Percentiles rank a stretch among this genome's conserved stretches.
Conservation (phyloP, 1,140 invertebrate genomes). For the Drosophila pachea region DNA sequence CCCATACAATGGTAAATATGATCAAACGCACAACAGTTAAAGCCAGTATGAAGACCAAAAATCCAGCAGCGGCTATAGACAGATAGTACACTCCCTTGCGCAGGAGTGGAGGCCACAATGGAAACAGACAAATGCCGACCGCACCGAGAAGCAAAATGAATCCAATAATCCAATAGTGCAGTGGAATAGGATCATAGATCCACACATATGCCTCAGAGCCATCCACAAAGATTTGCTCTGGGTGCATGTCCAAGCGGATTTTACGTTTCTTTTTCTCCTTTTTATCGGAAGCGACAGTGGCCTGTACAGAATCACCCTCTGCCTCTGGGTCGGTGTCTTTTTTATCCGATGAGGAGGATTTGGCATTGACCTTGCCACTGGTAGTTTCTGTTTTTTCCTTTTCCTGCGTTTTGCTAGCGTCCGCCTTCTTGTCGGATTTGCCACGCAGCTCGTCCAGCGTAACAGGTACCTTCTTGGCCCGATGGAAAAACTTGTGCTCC, state of each 20-base stretch:
- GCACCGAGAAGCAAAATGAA: slow-evolving; percentile 93
- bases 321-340: slow-evolving; percentile 62
- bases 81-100: slow-evolving; percentile 97
- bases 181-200: slow-evolving; percentile 98
- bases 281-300: slow-evolving; percentile 39
- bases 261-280: slow-evolving; percentile 84
- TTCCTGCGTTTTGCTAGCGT: slow-evolving; percentile 64
- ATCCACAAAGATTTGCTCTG: slow-evolving; percentile 96
- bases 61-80: slow-evolving; percentile 94
- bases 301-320: slow-evolving; percentile 46
- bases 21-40: slow-evolving; percentile 93
- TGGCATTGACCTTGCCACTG: slow-evolving; percentile 39
- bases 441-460: slow-evolving; percentile 84
- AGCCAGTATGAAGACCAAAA: slow-evolving; percentile 95
- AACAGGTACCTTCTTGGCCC: slow-evolving; percentile 92
- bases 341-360: slow-evolving; percentile 28
- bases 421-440: slow-evolving; percentile 65
- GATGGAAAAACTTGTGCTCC: slow-evolving; percentile 95
- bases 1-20: slow-evolving; percentile 95
- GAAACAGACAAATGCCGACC: slow-evolving; percentile 98
- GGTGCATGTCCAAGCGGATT: slow-evolving; percentile 95
- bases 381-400: slow-evolving; percentile 53
- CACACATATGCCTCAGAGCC: slow-evolving; percentile 98
- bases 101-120: slow-evolving; percentile 96
- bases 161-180: slow-evolving; percentile 97